Evolutionary conservation across 2,113 vertebrate species (phyloP).

Genomic region (Labeo rohita): DNA sequence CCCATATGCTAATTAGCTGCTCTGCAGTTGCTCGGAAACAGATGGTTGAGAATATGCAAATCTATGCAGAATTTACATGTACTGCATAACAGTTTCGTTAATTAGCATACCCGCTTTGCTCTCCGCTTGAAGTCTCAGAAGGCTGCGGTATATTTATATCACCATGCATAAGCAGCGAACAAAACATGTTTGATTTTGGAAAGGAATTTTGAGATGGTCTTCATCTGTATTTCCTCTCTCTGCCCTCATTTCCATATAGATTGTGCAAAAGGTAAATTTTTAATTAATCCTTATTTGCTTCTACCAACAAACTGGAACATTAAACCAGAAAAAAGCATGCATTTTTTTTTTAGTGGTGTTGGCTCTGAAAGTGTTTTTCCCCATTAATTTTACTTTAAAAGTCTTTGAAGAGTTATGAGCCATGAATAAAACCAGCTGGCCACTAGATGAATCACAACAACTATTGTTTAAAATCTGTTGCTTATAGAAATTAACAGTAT

Average conservation of each 20-base stretch:
- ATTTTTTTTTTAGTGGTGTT: neutral
- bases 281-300: neutral
- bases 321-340: neutral
- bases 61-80: slow-evolving; percentile 97
- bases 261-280: neutral
- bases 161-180: slow-evolving; percentile 11
- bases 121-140: slow-evolving; percentile 70
- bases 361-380: neutral
- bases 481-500: too few relatives aligned
- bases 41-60: slow-evolving; percentile 99
- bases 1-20: slow-evolving; percentile 97
- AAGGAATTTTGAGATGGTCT: neutral
- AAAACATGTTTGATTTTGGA: slow-evolving; percentile 10
- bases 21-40: slow-evolving; percentile 96
- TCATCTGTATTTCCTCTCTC: neutral
- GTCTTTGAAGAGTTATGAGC: neutral
- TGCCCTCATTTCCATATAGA: neutral
- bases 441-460: too few relatives aligned
- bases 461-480: too few relatives aligned
- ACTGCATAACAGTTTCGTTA: slow-evolving; percentile 90
- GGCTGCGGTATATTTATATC: slow-evolving; percentile 74
- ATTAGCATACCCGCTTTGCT: slow-evolving; percentile 88
- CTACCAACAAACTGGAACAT: neutral
- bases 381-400: neutral
- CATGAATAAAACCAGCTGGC: too few relatives aligned